phyloP scores from a whole-genome alignment of 2,113 vertebrate species.

The Merops nubicus region DNA sequence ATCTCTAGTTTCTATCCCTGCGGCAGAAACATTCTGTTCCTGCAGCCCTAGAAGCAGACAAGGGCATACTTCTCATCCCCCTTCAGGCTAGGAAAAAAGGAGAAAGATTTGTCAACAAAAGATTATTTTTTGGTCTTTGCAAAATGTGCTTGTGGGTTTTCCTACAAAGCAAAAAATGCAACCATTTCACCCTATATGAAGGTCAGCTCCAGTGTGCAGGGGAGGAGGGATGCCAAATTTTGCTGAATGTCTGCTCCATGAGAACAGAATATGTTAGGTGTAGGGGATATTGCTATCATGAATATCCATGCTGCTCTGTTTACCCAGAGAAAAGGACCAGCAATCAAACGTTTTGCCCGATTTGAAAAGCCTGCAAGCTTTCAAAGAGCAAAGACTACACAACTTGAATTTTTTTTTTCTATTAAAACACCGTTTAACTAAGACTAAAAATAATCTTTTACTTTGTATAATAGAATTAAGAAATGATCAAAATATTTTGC shows the following conservation, averaged over 20 bases:
- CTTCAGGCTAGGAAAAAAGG: constrained; percentile 16
- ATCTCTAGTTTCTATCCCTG: background rate
- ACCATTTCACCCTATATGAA: background rate
- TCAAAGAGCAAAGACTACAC: background rate
- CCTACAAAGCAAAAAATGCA: background rate
- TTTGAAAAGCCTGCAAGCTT: background rate
- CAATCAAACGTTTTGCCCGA: background rate
- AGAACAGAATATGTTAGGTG: background rate
- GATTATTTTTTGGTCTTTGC: background rate
- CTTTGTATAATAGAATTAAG: background rate
- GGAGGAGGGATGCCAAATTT: background rate
- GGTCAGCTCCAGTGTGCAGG: background rate
- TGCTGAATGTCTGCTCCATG: background rate
- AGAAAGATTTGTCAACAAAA: background rate
- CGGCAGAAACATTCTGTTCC: background rate
- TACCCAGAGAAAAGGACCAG: background rate
- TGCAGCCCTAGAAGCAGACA: background rate
- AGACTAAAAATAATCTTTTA: constrained; percentile 1
- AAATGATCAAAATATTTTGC: background rate
- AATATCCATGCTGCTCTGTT: background rate
- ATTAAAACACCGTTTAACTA: background rate
- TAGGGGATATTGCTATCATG: rapidly evolving
- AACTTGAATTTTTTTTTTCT: background rate
- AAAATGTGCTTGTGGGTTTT: background rate
- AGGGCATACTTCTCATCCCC: background rate